phyloP scores from a whole-genome alignment of 2,888 invertebrate genomes.

The Zonitis immaculata region DNA sequence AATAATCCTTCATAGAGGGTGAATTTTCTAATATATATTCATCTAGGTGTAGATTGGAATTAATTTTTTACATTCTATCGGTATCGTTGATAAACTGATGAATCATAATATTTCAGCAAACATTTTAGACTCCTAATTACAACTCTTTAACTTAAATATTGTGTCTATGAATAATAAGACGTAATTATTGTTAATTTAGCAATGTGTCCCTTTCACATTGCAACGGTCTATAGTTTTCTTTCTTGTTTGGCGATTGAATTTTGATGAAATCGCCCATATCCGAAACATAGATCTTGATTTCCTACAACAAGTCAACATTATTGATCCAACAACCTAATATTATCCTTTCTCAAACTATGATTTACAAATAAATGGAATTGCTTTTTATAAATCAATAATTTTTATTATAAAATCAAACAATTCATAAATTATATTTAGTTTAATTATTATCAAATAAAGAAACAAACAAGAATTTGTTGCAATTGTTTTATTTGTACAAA shows the following conservation, averaged over 20 bases:
- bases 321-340: slow-evolving; percentile 24
- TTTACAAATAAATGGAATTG: slow-evolving; percentile 8
- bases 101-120: too few relatives aligned
- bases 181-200: too few relatives aligned
- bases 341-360: slow-evolving; percentile 4
- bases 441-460: too few relatives aligned
- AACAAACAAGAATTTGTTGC: too few relatives aligned
- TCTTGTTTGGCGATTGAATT: slow-evolving; percentile 40
- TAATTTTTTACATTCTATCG: slow-evolving; percentile 12
- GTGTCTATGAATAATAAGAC: too few relatives aligned
- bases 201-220: too few relatives aligned
- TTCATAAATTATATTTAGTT: too few relatives aligned
- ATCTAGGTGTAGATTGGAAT: slow-evolving; percentile 9
- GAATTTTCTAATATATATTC: slow-evolving; percentile 13
- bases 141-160: too few relatives aligned
- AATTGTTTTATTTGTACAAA: not conserved
- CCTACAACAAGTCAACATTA: slow-evolving; percentile 35
- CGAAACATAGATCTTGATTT: slow-evolving; percentile 29
- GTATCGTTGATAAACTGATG: not conserved
- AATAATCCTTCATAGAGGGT: slow-evolving; percentile 28
- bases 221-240: too few relatives aligned
- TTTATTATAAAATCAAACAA: too few relatives aligned
- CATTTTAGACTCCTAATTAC: too few relatives aligned
- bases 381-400: slow-evolving; percentile 1
- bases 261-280: slow-evolving; percentile 43